Evolutionary conservation across 2,113 vertebrate species (phyloP), one percentile per base, ranked within the genome.

Genomic region (zebrafish (Danio rerio)): DNA sequence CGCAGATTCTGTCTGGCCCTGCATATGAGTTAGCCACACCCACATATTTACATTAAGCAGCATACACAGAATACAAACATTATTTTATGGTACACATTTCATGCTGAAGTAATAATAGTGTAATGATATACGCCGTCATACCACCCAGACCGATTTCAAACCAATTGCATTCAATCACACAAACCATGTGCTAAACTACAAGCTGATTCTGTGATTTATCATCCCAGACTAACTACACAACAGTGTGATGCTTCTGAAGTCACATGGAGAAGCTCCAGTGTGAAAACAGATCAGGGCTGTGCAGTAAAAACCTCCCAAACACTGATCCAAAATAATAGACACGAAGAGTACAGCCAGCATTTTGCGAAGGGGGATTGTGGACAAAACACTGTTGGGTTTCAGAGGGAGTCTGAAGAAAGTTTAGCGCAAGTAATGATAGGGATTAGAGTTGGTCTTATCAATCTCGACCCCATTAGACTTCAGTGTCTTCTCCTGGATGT

Each of bases 401-500:
- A 15, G 31, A 42, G 31, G 52, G 71, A 56, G 71, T 53, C 21
- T 56, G 9, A 56, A 16, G 31, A 56, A 56, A 11, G 21, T 74
- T 55, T n/a, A 59, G 40, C 7, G 72, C 40, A 18, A 72, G 70
- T 40, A 72, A 40, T 53, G 70, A 55, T 40, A 40, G 50, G 70
- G 70, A 53, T 53, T 53, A 72, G 13, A 49, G 43, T 12, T 69
- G 11, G 55, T 59, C 4, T 59, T 61, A 59, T 76, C 55, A 76
- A 59, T 61, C 55, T 47, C n/a, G 13, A 52, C 59, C 43, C 45
- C 43, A 62, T 77, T 49, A 77, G 43, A 62, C 74, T 7, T 15
- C 55, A 69, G 43, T 76, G 73, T 75, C 55, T 45, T 21, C 42
- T 74, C 53, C 58, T 16, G 8, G 21, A 72, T n/a, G 52, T 56